These are phyloP conservation scores for Drosophila helvetica DNA, from an alignment of 2,888 invertebrate genomes.

Conservation along the genomic window DNA sequence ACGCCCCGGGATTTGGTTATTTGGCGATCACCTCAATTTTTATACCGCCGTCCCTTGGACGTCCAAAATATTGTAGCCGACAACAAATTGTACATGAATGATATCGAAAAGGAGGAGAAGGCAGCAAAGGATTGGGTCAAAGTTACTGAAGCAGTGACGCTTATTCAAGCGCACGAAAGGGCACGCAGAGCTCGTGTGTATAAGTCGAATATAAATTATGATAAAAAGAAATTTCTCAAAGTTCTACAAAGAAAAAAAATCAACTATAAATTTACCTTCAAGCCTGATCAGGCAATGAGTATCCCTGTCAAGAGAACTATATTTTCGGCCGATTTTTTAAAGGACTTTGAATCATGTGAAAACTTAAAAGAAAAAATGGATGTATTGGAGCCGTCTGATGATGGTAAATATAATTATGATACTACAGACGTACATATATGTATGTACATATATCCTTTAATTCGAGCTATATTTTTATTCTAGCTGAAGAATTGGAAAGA, in stretches of 20 bases:
- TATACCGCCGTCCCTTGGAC: conserved; percentile 82
- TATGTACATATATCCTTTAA: neutral
- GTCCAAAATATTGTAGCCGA: conserved; percentile 74
- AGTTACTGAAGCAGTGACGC: conserved; percentile 71
- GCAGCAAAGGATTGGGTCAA: conserved; percentile 56
- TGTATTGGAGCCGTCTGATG: conserved; percentile 14
- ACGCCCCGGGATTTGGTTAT: conserved; percentile 87
- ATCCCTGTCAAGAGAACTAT: conserved; percentile 79
- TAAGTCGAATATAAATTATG: conserved; percentile 62
- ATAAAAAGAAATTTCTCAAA: conserved; percentile 60
- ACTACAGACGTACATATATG: too few species aligned
- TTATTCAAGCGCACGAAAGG: conserved; percentile 85
- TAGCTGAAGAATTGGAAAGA: conserved; percentile 40
- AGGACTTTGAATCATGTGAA: conserved; percentile 50
- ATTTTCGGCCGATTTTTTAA: conserved; percentile 76
- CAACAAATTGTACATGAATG: conserved; percentile 61
- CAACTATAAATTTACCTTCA: conserved; percentile 77
- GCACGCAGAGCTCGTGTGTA: conserved; percentile 80
- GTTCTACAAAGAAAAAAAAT: conserved; percentile 52
- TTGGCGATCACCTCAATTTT: conserved; percentile 81
- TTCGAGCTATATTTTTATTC: conserved; percentile 3
- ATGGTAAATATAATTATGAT: conserved; percentile 47
- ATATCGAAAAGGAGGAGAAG: conserved; percentile 51
- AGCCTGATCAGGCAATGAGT: conserved; percentile 76
- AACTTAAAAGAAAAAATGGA: conserved; percentile 48